A percentile compares a stretch with the other conserved stretches of the same genome.
Conservation (phyloP, 2,113 vertebrate genomes). For the Ondatra zibethicus region DNA sequence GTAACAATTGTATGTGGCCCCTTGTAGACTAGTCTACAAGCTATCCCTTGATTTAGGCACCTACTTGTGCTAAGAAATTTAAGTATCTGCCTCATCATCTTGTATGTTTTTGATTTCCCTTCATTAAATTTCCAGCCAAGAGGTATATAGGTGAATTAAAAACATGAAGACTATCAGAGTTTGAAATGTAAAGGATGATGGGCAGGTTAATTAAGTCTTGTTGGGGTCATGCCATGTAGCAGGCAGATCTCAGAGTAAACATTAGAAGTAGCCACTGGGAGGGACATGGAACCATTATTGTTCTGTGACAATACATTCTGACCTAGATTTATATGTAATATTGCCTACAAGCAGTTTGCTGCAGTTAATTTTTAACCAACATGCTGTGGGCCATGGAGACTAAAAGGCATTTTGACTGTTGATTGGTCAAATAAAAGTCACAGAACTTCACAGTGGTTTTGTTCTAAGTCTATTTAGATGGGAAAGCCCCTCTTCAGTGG, state of each 20-base stretch:
- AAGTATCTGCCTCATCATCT: slow-evolving; percentile 28
- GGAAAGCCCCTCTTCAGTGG: neutral
- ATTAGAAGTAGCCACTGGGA: neutral
- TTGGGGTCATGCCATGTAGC: slow-evolving; percentile 20
- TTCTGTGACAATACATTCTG: neutral
- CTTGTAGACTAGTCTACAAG: neutral
- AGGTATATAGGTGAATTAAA: slow-evolving; percentile 45
- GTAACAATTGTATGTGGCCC: slow-evolving; percentile 36
- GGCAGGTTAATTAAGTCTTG: neutral
- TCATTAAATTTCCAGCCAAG: slow-evolving; percentile 10
- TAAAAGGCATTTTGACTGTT: slow-evolving; percentile 8
- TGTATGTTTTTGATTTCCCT: slow-evolving; percentile 31
- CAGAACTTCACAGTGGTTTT: neutral
- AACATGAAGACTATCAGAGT: slow-evolving; percentile 30
- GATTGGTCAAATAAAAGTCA: slow-evolving; percentile 23
- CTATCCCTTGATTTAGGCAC: slow-evolving; percentile 1
- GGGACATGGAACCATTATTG: neutral
- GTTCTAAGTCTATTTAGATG: neutral
- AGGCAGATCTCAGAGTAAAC: slow-evolving; percentile 45
- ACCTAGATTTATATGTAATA: slow-evolving; percentile 13
- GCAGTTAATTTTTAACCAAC: slow-evolving; percentile 11
- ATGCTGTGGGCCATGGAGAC: neutral
- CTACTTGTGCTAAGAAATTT: slow-evolving; percentile 6
- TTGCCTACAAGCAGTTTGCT: neutral
- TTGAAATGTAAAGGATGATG: neutral